Base-by-base conservation (phyloP, 2,888 invertebrate species). In the Eurytoma adleriae region DNA sequence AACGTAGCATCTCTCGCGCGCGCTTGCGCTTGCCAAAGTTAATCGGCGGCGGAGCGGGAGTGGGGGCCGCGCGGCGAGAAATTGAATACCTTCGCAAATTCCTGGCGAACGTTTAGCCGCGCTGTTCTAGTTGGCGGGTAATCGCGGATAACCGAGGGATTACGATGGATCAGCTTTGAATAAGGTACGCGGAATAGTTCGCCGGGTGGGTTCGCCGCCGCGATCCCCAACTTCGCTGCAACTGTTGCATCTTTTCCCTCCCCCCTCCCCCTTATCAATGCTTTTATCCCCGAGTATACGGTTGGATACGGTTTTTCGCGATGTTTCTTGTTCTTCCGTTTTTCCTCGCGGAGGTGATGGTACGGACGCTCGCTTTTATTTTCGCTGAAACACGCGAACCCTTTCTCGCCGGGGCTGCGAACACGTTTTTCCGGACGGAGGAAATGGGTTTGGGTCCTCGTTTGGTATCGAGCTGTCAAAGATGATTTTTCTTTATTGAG, bases 161-260 rank as follows among this genome's bases (percentile, higher is more conserved):
- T 80, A 80, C 80, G 80, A 80, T 80, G 76, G 75, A 72, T 76
- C 75, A 61, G 76, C 75, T 80, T 80, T 80, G 80, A 80, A 80
- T 76, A 76, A 74, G 74, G 70, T 66, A 52, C 73, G 61, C 64
- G 40, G 62, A 79, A 79, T 79, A 79, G 73, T 79, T 73, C 27
- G 61, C 10, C 3, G 16, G 56, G 3, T 1, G 24, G 74, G 48
- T 57, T 48, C 67, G 1, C 3, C 3, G 40, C 18, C n/a, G 62
- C 30, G 10, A 40, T 40, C 40, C 40, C 40, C 40, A 64, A 64
- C 64, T 64, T 64, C 40, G 30, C 40, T 30, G 64, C 18, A 64
- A 64, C 64, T 64, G 64, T 64, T 64, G 40, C 64, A 20, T 57
- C 40, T 40, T 40, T 40, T 40, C 40, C 7, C 7, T 40, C 3